Base-by-base conservation (phyloP, 2,797 vertebrate species). In the Smutsia gigantea region DNA sequence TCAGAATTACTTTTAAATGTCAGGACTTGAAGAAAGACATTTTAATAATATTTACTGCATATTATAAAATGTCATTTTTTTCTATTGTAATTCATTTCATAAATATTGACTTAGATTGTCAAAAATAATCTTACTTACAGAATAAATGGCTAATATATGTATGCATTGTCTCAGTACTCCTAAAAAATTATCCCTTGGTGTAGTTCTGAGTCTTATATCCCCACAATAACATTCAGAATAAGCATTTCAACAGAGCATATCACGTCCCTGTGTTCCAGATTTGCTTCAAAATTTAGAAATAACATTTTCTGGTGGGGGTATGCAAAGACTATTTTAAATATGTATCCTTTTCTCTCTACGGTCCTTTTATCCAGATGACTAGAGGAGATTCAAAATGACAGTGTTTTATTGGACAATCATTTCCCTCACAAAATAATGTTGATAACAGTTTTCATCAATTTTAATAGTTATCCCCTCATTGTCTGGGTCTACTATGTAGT, bases 1-100 rank as follows among this genome's bases (percentile, higher is more conserved):
- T 96, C 87, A 94, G 81, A 97, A 95, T 96, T 97, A 95, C 94
- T 96, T 97, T 95, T 94, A 97, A 95, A 95, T 97, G 96, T 96
- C 95, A 97, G 69, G 95, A 95, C 86, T 96, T 94, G 87, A 95
- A 93, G 88, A 95, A 93, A 91, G 91, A 88, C 68, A 96, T 96
- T 95, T 97, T 96, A 95, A 97, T 96, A 97, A 93, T 97, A 95
- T 96, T 96, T 96, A 93, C 91, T 95, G 63, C 88, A 90, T 93
- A 94, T 86, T 95, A 93, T 93, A 95, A 95, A 97, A 94, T 97
- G 96, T 57, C 91, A 90, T 69, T 95, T 92, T 97, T 96, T 86
- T 39, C 93, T 97, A 83, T 93, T 97, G 95, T 96, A 90, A 89
- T 95, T 42, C 86, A 94, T 87, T 95, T 96, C 64, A 90, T 95